Evolutionary conservation across 1,140 invertebrate genomes (phyloP), one percentile per base, ranked within the genome.

Genomic region (Drosophila lini): DNA sequence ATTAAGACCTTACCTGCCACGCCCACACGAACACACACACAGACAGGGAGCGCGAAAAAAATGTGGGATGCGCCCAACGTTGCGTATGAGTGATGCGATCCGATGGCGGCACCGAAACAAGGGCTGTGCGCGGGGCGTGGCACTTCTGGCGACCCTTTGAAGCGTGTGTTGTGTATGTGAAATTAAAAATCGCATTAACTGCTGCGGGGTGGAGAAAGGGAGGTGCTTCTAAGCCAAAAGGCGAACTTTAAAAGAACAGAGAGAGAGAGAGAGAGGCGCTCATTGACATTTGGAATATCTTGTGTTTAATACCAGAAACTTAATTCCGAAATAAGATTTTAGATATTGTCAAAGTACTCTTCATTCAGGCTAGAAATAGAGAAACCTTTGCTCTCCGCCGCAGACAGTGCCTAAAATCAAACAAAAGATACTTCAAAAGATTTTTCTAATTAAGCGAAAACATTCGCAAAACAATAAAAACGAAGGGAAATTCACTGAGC

Each of bases 181-280:
- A 84, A 79, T 86, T 82, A 81, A 82, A 86, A 86, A 82, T 88
- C 76, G 73, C 78, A 86, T 79, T 79, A 70, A 70, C 64, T 50
- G 34, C 52, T 32, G 47, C 9, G 10, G 10, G 67, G 40, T 38
- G 40, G 42, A 45, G 7, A 13, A 1, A 25, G 2, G 22, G 10
- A 48, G 15, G 6, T 13, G 15, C 10, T 16, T 5, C 22, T 19
- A 53, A 38, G 22, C 45, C 2, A n/a, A 28, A 28, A 2, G 25
- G 25, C 22, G 8, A n/a, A 15, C 5, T 5, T 3, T 9, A 28
- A 10, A 9, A n/a, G 15, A n/a, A 6, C 25, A 31, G 5, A 48
- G 47, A n/a, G 47, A 2, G n/a, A 48, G 47, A n/a, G 47, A 48
- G 47, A n/a, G 47, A 2, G n/a, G 25, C 25, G 25, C 25, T 28